These are phyloP conservation scores for Trichonephila clavipes DNA, from an alignment of 1,140 invertebrate genomes.

Conservation along the genomic window DNA sequence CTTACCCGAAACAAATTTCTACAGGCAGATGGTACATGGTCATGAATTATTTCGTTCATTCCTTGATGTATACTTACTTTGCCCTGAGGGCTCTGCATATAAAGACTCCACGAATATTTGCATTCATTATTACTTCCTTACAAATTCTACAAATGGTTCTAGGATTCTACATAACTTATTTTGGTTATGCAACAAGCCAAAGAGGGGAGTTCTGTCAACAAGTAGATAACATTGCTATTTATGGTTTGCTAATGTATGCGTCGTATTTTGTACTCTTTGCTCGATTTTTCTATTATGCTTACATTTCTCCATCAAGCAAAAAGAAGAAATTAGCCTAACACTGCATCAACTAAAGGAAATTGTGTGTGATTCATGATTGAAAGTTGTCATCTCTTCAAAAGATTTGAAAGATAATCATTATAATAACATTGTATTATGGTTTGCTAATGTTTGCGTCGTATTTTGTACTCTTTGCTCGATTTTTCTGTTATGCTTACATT, in stretches of 20 bases:
- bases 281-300: constrained; percentile 93
- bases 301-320: constrained; percentile 82
- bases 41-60: constrained; percentile 99
- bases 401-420: no score
- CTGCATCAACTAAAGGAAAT: not conserved
- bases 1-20: constrained; percentile 97
- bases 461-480: constrained; percentile 92
- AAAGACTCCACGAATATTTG: constrained; percentile 89
- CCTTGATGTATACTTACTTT: constrained; percentile 99
- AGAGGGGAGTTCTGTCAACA: constrained; percentile 80
- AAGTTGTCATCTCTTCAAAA: no score
- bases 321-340: constrained; percentile 54
- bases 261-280: constrained; percentile 95
- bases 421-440: constrained; percentile 81
- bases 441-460: constrained; percentile 86
- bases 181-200: constrained; percentile 84
- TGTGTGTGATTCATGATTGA: no score
- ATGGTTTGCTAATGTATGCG: constrained; percentile 81
- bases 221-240: constrained; percentile 81
- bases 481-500: constrained; percentile 94
- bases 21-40: constrained; percentile 98
- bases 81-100: constrained; percentile 93
- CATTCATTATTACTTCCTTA: constrained; percentile 95
- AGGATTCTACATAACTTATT: constrained; percentile 94
- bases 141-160: constrained; percentile 98